Evolutionary conservation across 53 echinoderm and acorn worm genomes (phyloP).

Genomic region (Zoroaster sp.): DNA sequence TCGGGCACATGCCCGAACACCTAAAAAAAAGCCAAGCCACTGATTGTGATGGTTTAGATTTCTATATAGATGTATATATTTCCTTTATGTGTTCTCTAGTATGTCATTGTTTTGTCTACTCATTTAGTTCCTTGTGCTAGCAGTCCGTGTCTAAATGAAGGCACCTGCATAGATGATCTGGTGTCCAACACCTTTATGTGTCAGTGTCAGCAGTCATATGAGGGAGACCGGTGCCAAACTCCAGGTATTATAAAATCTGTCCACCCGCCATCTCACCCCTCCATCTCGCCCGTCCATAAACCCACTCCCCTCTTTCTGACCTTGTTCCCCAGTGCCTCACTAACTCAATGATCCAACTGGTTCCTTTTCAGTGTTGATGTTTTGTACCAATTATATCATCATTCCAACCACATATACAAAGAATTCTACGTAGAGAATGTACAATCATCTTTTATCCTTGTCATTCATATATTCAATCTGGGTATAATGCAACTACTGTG

Average conservation of each 20-base stretch:
- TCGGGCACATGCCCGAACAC: too few species aligned
- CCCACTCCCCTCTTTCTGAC: background rate
- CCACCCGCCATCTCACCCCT: background rate
- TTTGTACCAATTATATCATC: too few species aligned
- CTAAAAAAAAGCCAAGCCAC: too few species aligned
- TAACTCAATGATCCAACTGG: background rate
- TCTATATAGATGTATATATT: background rate
- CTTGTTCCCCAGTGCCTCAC: background rate
- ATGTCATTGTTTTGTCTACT: background rate
- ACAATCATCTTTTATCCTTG: too few species aligned
- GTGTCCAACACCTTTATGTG: constrained; percentile 12
- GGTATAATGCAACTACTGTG: too few species aligned
- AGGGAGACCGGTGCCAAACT: constrained; percentile 39
- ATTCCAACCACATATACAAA: too few species aligned
- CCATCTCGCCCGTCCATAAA: too few species aligned
- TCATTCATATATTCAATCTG: too few species aligned
- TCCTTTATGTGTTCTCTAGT: background rate
- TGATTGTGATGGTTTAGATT: too few species aligned
- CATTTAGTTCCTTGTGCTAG: constrained; percentile 36
- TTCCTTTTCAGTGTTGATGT: too few species aligned
- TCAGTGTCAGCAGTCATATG: constrained; percentile 20
- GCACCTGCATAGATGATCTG: background rate
- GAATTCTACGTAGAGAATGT: too few species aligned
- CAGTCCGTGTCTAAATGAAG: constrained; percentile 38
- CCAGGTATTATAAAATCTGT: background rate